Percentiles rank a stretch among this genome's conserved stretches.
These are phyloP conservation scores for Antigone vipio DNA, from an alignment of 2,113 vertebrate genomes.

Conservation along the genomic window DNA sequence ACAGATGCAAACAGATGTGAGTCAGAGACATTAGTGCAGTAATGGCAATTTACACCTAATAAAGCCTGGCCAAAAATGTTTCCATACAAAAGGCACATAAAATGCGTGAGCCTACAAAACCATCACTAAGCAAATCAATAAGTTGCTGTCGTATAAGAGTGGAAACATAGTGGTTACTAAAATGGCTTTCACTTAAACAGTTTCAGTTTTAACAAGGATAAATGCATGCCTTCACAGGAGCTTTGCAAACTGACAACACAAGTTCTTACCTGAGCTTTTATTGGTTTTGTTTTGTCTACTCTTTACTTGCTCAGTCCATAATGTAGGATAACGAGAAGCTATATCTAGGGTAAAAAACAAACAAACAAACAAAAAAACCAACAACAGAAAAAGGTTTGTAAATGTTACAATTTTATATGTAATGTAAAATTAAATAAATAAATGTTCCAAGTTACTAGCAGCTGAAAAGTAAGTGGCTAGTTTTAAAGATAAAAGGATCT, in stretches of 20 bases:
- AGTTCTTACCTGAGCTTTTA: conserved; percentile 84
- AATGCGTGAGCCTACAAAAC: background rate
- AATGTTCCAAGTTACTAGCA: background rate
- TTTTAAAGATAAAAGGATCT: background rate
- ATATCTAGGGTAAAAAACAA: conserved; percentile 78
- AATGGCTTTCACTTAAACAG: background rate
- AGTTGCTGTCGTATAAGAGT: background rate
- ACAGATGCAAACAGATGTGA: background rate
- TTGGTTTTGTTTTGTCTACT: conserved; percentile 94
- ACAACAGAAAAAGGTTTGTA: background rate
- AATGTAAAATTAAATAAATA: no score
- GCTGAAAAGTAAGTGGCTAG: background rate
- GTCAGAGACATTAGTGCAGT: background rate
- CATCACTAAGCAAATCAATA: background rate
- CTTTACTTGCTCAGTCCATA: conserved; percentile 96
- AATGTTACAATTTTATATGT: background rate
- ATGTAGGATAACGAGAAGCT: conserved; percentile 89
- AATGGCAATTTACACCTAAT: background rate
- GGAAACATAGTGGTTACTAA: background rate
- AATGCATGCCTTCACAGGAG: background rate
- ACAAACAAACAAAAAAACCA: background rate
- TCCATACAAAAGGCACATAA: fast-evolving
- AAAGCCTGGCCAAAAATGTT: background rate
- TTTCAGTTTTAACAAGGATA: background rate
- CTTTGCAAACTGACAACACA: background rate